Evolutionary conservation across 2,797 vertebrate genomes (phyloP), one percentile per base, ranked within the genome.

Genomic region (Chlorospingus semifuscus): DNA sequence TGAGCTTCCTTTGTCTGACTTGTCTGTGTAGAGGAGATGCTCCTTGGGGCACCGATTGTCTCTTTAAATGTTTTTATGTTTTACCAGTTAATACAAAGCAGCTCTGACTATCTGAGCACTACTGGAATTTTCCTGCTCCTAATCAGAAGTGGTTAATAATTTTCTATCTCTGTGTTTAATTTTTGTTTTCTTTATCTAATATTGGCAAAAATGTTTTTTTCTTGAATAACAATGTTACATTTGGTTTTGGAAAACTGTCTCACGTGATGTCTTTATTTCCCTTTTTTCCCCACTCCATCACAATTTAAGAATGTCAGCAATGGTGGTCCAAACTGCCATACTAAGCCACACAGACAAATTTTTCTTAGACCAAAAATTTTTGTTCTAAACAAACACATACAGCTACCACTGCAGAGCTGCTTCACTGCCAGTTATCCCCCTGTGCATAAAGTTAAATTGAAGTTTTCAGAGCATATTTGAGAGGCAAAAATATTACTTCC

Each of bases 251-350:
- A 91, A 95, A 85, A 87, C 7, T 36, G 17, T 65, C 20, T 52
- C 60, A 78, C 2, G 3, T 46, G 50, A 53, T 69, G 46, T 59
- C 81, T 93, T 87, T 65, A 42, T 86, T 87, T 87, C 30, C 76
- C 30, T 88, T 93, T 89, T 71, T 81, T 76, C 50, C 41, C 47
- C 49, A 74, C 76, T 91, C 81, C 80, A 70, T 55, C 53, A 26
- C 92, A 91, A 68, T 46, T 65, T 52, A 95, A 69, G 66, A 93
- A 92, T 93, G 63, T 56, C 85, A 85, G 78, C 83, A 86, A 42
- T 93, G 57, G 71, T 59, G 42, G 56, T 75, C 36, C 57, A 71
- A 76, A 75, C 47, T 94, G 74, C 72, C 56, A 49, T 34, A 52
- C 29, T 74, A 70, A 75, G 60, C 57, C 66, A 83, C 8, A 23